A percentile compares a stretch with the other conserved stretches of the same genome.
These are phyloP conservation scores for Campoletis raptor DNA, from an alignment of 2,888 invertebrate genomes.

Conservation along the genomic window DNA sequence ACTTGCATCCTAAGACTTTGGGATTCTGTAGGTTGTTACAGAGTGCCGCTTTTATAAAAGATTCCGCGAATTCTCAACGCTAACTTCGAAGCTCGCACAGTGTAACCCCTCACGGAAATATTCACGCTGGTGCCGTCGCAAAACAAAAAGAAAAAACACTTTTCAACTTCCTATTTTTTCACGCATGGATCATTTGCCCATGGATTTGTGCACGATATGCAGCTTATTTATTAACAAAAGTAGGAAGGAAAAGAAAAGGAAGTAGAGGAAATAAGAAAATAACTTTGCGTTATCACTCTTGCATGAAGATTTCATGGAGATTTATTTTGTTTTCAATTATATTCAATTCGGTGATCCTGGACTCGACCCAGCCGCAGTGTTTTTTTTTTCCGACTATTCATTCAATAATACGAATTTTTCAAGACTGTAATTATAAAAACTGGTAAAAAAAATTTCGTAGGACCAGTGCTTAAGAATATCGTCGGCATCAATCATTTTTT, in stretches of 20 bases:
- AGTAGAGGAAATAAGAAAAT: background rate
- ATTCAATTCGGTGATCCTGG: background rate
- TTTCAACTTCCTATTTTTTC: slow-evolving; percentile 11
- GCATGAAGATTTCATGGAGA: too few species aligned
- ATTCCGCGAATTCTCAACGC: slow-evolving; percentile 70
- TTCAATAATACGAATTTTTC: background rate
- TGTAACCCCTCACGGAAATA: slow-evolving; percentile 55
- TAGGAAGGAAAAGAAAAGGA: background rate
- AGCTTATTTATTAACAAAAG: background rate
- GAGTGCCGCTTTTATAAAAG: slow-evolving; percentile 61
- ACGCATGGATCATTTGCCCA: slow-evolving; percentile 26
- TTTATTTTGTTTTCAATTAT: background rate
- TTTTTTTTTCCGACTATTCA: background rate
- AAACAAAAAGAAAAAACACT: slow-evolving; percentile 15
- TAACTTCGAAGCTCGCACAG: slow-evolving; percentile 58
- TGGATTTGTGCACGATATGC: slow-evolving; percentile 4
- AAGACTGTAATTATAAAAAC: background rate
- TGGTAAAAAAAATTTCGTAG: background rate
- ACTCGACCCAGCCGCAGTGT: background rate
- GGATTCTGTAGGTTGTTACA: slow-evolving; percentile 44
- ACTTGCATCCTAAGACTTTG: slow-evolving; percentile 46
- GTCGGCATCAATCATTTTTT: background rate
- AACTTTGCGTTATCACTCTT: background rate
- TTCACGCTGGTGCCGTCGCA: slow-evolving; percentile 18
- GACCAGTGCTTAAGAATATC: background rate